Conservation (phyloP, 2,888 invertebrate genomes). For the Napeogenes sylphis region DNA sequence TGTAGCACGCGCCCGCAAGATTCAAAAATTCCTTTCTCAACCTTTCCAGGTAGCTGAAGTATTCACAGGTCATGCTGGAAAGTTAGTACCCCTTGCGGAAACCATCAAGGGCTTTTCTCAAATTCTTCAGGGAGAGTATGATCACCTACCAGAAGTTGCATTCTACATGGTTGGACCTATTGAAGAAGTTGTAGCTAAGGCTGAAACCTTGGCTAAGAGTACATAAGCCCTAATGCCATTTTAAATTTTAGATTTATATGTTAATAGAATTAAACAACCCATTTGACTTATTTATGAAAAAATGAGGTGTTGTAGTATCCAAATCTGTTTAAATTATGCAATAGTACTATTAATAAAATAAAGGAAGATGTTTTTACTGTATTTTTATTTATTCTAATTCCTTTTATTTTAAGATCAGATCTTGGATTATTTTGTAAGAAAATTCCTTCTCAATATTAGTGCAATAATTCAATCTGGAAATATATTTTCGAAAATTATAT, state of each 20-base stretch:
- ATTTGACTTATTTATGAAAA: constrained; percentile 17
- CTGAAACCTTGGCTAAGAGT: constrained; percentile 83
- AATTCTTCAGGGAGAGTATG: constrained; percentile 90
- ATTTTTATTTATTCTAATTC: no score
- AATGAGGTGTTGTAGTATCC: constrained; percentile 12
- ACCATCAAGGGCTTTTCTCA: constrained; percentile 93
- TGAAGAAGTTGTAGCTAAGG: constrained; percentile 91
- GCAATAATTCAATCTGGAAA: no score
- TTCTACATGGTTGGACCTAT: constrained; percentile 98
- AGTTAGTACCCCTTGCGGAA: constrained; percentile 90
- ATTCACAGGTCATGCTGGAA: constrained; percentile 94
- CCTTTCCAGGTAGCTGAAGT: constrained; percentile 96
- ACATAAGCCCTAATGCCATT: constrained; percentile 32
- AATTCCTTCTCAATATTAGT: no score
- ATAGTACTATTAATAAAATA: constrained; percentile 1
- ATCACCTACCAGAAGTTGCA: constrained; percentile 94
- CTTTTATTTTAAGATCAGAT: constrained; percentile 1
- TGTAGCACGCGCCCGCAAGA: constrained; percentile 95
- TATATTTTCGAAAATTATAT: no score
- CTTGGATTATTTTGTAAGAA: neutral
- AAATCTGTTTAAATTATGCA: constrained; percentile 9
- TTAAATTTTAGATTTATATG: no score
- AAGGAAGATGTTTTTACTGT: neutral
- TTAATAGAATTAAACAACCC: constrained; percentile 10
- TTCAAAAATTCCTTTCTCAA: constrained; percentile 95